These are phyloP conservation scores for Chouioia cunea DNA, from an alignment of 2,888 invertebrate genomes.

Conservation along the genomic window DNA sequence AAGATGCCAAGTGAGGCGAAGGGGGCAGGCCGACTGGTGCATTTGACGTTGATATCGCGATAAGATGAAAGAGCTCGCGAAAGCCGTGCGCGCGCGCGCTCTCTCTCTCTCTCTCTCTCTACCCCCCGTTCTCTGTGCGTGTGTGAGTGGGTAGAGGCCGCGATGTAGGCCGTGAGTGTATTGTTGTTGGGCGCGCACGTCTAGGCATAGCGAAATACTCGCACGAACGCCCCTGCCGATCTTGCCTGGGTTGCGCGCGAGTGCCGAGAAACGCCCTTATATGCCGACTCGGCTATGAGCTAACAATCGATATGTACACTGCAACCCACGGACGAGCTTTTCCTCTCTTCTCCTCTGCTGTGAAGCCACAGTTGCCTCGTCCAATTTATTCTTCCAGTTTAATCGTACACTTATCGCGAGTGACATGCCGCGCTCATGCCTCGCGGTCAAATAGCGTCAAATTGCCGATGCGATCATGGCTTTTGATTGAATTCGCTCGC, in stretches of 20 bases:
- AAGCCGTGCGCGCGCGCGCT: conserved; percentile 50
- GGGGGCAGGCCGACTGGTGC: conserved; percentile 57
- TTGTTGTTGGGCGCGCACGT: conserved; percentile 62
- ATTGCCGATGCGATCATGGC: too few relatives aligned
- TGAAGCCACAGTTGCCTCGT: too few relatives aligned
- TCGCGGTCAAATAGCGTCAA: too few relatives aligned
- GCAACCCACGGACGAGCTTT: too few relatives aligned
- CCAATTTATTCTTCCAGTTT: too few relatives aligned
- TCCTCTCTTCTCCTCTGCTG: too few relatives aligned
- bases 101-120: too few relatives aligned
- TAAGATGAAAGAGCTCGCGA: conserved; percentile 68
- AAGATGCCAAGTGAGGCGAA: neutral
- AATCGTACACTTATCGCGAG: too few relatives aligned
- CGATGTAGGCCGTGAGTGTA: conserved; percentile 61
- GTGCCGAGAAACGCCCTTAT: conserved; percentile 15
- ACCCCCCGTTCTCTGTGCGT: conserved; percentile 5
- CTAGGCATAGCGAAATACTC: conserved; percentile 63
- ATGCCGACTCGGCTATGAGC: too few relatives aligned
- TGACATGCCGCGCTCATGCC: too few relatives aligned
- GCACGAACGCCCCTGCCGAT: conserved; percentile 57
- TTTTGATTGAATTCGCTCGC: too few relatives aligned
- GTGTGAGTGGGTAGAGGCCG: conserved; percentile 56
- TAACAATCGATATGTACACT: too few relatives aligned
- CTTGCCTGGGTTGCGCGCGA: conserved; percentile 53
- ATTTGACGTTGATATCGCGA: conserved; percentile 69